Conservation (phyloP, 2,797 vertebrate genomes). For the Lycodopsis pacificus region DNA sequence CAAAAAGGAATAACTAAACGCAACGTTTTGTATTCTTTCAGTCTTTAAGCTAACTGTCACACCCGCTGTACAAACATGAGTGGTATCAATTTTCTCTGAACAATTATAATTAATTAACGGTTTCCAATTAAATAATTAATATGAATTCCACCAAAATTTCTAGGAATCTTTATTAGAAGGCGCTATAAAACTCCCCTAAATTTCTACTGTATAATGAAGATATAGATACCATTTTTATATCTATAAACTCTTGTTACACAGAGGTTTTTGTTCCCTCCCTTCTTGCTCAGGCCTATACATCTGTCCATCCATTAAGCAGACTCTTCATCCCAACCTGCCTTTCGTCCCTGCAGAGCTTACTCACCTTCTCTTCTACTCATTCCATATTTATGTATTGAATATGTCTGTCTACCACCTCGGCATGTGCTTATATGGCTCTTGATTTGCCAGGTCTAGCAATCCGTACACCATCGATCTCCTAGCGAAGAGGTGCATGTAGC, state of each 20-base stretch:
- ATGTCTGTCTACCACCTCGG: neutral
- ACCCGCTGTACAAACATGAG: neutral
- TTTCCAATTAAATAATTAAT: neutral
- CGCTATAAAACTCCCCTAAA: neutral
- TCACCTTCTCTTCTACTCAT: neutral
- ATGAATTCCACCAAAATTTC: neutral
- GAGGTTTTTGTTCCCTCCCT: neutral
- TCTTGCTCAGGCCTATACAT: neutral
- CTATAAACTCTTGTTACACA: neutral
- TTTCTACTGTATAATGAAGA: neutral
- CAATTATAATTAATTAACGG: neutral
- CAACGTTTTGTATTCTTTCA: neutral
- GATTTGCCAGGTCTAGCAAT: slow-evolving; percentile 36
- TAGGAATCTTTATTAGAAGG: neutral
- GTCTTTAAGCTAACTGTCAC: neutral
- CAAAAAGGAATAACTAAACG: neutral
- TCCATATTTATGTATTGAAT: slow-evolving; percentile 9
- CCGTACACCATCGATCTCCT: slow-evolving; percentile 44
- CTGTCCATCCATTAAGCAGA: neutral
- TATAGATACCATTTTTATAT: neutral
- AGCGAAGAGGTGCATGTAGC: slow-evolving; percentile 33
- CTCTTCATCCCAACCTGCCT: neutral
- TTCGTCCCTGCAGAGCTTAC: neutral
- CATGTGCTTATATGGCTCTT: slow-evolving; percentile 25
- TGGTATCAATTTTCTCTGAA: neutral